Evolutionary conservation across 2,113 vertebrate genomes (phyloP).

Genomic region (Salvelinus namaycush): DNA sequence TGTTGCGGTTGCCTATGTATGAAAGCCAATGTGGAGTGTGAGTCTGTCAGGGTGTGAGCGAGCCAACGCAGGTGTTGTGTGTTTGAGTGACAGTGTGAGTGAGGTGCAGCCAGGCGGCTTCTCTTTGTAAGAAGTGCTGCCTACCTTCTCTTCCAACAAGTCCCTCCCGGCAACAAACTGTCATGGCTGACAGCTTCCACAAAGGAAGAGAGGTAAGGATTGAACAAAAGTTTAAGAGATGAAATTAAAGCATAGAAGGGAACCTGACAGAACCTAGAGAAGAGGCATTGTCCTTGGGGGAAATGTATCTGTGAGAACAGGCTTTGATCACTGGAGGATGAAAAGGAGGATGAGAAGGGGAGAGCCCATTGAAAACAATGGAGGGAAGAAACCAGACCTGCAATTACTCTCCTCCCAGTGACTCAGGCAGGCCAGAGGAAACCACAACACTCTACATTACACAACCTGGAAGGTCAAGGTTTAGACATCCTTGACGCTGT

Average conservation of each 20-base stretch:
- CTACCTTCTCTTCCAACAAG: conserved; percentile 73
- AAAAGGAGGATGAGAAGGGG: conserved; percentile 64
- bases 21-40: conserved; percentile 33
- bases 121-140: conserved; percentile 74
- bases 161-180: conserved; percentile 79
- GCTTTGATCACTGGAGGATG: conserved; percentile 78
- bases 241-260: conserved; percentile 79
- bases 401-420: conserved; percentile 33
- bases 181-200: conserved; percentile 75
- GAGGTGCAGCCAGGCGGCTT: conserved; percentile 72
- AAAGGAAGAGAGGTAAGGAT: conserved; percentile 69
- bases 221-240: conserved; percentile 77
- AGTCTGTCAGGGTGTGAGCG: neutral
- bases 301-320: conserved; percentile 72
- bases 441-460: conserved; percentile 3
- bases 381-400: conserved; percentile 49
- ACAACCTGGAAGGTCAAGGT: conserved; percentile 5
- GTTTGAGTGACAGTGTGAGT: conserved; percentile 73
- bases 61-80: neutral
- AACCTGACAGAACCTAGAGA: conserved; percentile 80
- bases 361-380: conserved; percentile 59
- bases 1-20: conserved; percentile 35
- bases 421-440: conserved; percentile 12
- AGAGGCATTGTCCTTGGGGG: conserved; percentile 75
- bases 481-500: neutral